Conservation (phyloP, 2,888 invertebrate species). For the Rhaphigaster nebulosa region DNA sequence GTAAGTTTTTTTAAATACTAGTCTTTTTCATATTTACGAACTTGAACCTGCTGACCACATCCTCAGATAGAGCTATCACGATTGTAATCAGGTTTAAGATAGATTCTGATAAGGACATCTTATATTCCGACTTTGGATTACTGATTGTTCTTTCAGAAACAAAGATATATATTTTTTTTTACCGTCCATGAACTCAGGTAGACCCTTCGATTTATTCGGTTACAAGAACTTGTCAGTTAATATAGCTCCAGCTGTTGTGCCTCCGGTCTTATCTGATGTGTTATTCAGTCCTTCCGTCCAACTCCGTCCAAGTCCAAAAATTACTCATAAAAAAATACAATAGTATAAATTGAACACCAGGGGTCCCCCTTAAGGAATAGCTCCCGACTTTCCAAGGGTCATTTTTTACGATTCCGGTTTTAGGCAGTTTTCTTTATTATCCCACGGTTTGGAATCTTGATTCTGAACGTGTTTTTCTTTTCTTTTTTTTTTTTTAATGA, state of each 20-base stretch:
- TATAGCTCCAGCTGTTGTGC: neutral
- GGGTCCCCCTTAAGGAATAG: neutral
- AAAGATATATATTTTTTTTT: neutral
- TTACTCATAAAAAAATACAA: slow-evolving; percentile 41
- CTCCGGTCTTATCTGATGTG: slow-evolving; percentile 38
- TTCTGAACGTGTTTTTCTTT: neutral
- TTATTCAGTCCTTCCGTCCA: neutral
- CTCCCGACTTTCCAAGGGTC: neutral
- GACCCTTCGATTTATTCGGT: neutral
- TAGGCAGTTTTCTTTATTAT: slow-evolving; percentile 5
- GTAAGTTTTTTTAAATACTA: too few species aligned
- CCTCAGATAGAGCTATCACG: neutral
- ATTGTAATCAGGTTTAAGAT: neutral
- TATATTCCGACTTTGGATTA: neutral
- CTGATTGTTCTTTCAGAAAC: neutral
- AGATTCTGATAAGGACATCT: neutral
- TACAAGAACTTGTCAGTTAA: neutral
- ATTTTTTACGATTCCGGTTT: slow-evolving; percentile 2
- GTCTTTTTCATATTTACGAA: too few species aligned
- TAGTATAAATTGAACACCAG: slow-evolving; percentile 18
- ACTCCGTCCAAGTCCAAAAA: neutral
- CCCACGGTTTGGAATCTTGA: neutral
- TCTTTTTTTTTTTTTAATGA: neutral
- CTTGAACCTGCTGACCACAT: neutral
- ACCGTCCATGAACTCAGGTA: neutral